Conservation (phyloP, 2,888 invertebrate genomes). For the Petrolisthes cinctipes region DNA sequence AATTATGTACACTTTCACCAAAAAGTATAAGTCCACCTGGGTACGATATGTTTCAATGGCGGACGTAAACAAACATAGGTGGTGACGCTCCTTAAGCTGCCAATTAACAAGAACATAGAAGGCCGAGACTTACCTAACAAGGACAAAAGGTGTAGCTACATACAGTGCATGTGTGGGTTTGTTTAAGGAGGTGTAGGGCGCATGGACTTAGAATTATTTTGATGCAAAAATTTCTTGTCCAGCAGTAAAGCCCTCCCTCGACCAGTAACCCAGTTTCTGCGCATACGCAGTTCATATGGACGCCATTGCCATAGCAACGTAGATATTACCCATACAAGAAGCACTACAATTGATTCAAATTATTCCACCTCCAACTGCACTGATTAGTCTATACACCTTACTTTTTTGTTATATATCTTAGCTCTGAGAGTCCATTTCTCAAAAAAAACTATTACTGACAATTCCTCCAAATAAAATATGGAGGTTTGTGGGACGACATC, state of each 20-base stretch:
- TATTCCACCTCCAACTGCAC: not conserved
- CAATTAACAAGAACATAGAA: not conserved
- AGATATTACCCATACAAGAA: not conserved
- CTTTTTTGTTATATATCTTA: not conserved
- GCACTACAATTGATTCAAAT: not conserved
- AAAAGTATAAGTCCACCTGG: no score
- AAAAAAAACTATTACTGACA: not conserved
- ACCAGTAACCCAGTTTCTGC: not conserved
- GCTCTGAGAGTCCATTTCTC: not conserved
- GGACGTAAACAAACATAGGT: conserved; percentile 7
- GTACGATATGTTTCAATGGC: no score
- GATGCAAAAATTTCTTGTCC: not conserved
- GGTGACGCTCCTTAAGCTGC: not conserved
- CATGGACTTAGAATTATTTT: conserved; percentile 1
- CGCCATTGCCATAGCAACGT: conserved; percentile 1
- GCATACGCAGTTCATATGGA: not conserved
- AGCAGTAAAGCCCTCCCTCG: conserved; percentile 3
- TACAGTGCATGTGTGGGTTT: conserved; percentile 1
- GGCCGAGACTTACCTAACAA: conserved; percentile 1
- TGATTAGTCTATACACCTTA: not conserved
- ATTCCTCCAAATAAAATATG: not conserved
- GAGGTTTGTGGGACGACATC: not conserved
- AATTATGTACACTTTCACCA: no score
- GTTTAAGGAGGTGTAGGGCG: conserved; percentile 2
- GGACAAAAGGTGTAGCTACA: not conserved